Evolutionary conservation across 1,140 invertebrate species (phyloP), one percentile per base, ranked within the genome.

Genomic region (Pseudomyrmex gracilis): DNA sequence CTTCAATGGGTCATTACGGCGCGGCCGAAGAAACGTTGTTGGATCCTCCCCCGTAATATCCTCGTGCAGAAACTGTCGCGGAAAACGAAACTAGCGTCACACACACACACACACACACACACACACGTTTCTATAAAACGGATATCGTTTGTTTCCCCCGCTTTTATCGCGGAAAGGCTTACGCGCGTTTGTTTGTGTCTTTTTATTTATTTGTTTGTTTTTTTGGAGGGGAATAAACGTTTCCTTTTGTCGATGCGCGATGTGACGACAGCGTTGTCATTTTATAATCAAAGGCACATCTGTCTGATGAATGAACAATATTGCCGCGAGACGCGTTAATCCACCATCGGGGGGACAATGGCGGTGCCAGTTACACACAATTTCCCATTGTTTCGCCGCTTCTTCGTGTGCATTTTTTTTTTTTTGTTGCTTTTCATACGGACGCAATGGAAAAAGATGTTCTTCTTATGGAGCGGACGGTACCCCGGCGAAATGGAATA

Each of bases 221-320:
- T 55, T 20, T 34, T 53, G 24, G 34, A n/a, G n/a, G n/a, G n/a
- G n/a, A 43, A 55, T 57, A 80, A 80, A 70, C 53, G 47, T 70
- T 71, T 80, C 53, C 12, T 20, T 17, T 57, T 80, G 76, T 80
- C 66, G 53, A 58, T 58, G 76, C 43, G 13, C 45, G 34, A 34
- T 34, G n/a, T 70, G 64, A 80, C n/a, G n/a, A 80, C 64, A 24
- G 66, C 20, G n/a, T 70, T 80, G 66, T 80, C 66, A 80, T 80
- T 80, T 80, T 80, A 71, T 58, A 34, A 34, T 70, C 66, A 53
- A 53, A 43, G 45, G 45, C 15, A 22, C n/a, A 17, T 51, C 58
- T 63, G 12, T 51, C 58, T 63, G 12, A 3, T n/a, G 45, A 24
- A 4, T 17, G 51, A 13, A 80, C 76, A 70, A 70, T 70, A 66